These are phyloP conservation scores for Cosmorhoe ocellata DNA, from an alignment of 2,888 invertebrate genomes.

Conservation along the genomic window DNA sequence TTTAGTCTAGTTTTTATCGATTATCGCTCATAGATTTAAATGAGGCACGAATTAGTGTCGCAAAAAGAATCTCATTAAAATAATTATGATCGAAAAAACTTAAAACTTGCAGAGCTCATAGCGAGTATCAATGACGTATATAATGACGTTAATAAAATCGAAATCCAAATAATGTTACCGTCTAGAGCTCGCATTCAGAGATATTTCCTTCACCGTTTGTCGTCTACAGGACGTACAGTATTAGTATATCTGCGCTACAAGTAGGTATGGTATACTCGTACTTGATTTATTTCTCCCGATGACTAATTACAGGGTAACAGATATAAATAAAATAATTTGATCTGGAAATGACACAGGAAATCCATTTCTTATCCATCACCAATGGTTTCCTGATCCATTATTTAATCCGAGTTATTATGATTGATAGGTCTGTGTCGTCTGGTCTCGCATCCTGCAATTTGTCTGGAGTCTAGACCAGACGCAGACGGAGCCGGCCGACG, in stretches of 20 bases:
- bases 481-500: conserved; percentile 16
- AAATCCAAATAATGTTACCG: no score
- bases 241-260: no score
- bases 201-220: no score
- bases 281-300: no score
- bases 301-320: no score
- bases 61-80: conserved; percentile 19
- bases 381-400: conserved; percentile 8
- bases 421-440: conserved; percentile 26
- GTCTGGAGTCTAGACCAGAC: conserved; percentile 34
- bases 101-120: conserved; percentile 1
- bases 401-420: conserved; percentile 29
- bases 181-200: no score
- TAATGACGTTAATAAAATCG: no score
- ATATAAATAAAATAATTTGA: no score
- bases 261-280: no score
- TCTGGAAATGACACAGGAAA: neutral
- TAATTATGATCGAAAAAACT: neutral
- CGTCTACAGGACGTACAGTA: no score
- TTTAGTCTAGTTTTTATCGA: conserved; percentile 20
- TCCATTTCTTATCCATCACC: neutral
- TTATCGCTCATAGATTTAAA: conserved; percentile 14
- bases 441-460: conserved; percentile 39
- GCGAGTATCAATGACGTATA: no score
- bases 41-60: conserved; percentile 10